Base-by-base conservation (phyloP, 2,113 vertebrate species). In the Ia io region DNA sequence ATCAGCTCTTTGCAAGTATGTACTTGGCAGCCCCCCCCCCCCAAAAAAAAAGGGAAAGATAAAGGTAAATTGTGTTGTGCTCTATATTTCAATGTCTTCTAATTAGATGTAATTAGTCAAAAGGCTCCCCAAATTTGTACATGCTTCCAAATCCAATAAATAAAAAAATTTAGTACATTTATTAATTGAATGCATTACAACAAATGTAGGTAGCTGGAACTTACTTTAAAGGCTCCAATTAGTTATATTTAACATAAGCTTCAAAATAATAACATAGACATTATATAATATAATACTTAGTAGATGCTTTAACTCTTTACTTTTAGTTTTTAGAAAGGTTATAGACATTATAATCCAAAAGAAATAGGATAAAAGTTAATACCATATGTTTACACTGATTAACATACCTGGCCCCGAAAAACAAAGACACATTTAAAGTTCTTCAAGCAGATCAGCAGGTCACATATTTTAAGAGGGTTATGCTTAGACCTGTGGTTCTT, bases 11-110 rank as follows among this genome's bases (percentile, higher is more conserved):
- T 87, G n/a, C 47, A 96, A 79, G 63, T 83, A 51, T 4, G 32
- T 49, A 71, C 12, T 42, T 88, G 42, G 32, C 32, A 93, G 22
- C 1, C 5, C 9, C 16, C 9, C 10, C 20, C 40, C 40, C n/a
- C n/a, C n/a, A n/a, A n/a, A n/a, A 40, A 9, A 30, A 91, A 63
- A 73, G 6, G 25, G 6, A 32, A 63, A 37, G 23, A 61, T 44
- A 80, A 77, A 63, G 85, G 8, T 70, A 79, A 84, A 32, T 12
- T 73, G 8, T 89, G 25, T 37, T 89, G 7, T 93, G 16, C 61
- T 92, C 5, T 84, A 14, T 74, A 73, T 47, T 93, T 94, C 71
- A 90, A 2, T 17, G 14, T 91, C 84, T 94, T 95, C 42, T 92
- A 92, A 92, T 76, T 77, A 87, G 25, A 80, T 88, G 3, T 61